Percentiles rank a stretch among this genome's conserved stretches.
These are phyloP conservation scores for Boloria selene DNA, from an alignment of 2,888 invertebrate species.

Conservation along the genomic window DNA sequence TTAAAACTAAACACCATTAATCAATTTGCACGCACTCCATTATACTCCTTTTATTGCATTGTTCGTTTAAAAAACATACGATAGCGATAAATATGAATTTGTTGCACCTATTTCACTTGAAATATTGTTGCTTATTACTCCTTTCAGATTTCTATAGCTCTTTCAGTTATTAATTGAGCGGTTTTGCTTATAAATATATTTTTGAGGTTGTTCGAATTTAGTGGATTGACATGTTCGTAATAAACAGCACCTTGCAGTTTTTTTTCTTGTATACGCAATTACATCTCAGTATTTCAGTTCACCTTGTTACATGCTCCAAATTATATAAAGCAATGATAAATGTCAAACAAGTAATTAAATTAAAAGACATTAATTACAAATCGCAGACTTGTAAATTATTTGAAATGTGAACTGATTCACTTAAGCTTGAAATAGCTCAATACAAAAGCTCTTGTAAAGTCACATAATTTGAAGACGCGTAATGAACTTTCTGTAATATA, in stretches of 20 bases:
- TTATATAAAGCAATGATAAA: neutral
- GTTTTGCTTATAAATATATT: conserved; percentile 3
- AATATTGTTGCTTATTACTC: conserved; percentile 20
- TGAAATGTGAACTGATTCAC: neutral
- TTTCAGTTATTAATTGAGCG: conserved; percentile 2
- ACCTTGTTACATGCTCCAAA: neutral
- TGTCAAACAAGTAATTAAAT: neutral
- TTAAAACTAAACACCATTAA: conserved; percentile 20
- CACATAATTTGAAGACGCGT: too few relatives aligned
- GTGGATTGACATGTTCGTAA: neutral
- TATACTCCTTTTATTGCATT: conserved; percentile 21
- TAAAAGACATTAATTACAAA: too few relatives aligned
- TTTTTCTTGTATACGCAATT: neutral
- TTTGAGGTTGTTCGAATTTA: conserved; percentile 16
- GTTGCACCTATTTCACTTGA: conserved; percentile 25
- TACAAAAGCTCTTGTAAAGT: too few relatives aligned
- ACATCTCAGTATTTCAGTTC: conserved; percentile 7
- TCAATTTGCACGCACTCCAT: conserved; percentile 21
- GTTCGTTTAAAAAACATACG: conserved; percentile 21
- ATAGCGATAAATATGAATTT: conserved; percentile 18
- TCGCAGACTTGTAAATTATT: too few relatives aligned
- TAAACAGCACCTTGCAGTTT: neutral
- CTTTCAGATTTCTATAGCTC: conserved; percentile 11
- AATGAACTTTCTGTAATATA: too few relatives aligned
- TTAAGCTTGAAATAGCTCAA: neutral